Evolutionary conservation across 2,797 vertebrate genomes (phyloP).

Genomic region (Acrossocheilus wenchowensis): DNA sequence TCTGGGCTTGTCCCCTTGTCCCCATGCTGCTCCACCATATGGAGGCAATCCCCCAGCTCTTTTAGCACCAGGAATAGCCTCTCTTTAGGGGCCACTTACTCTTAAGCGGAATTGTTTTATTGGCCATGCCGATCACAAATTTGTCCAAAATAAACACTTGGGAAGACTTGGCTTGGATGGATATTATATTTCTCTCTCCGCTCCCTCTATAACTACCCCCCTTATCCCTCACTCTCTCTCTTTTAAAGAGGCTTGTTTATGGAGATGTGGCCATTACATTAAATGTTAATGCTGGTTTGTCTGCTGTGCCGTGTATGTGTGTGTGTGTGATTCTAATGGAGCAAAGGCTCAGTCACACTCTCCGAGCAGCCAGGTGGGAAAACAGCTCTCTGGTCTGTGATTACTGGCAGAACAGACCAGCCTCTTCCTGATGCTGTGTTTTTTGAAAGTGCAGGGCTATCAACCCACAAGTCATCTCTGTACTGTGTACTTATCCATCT

Average conservation of each 20-base stretch:
- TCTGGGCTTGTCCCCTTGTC: constrained; percentile 86
- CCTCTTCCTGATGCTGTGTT: constrained; percentile 73
- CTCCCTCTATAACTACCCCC: constrained; percentile 75
- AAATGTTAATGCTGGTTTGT: constrained; percentile 85
- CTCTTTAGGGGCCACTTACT: constrained; percentile 96
- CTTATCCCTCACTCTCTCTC: constrained; percentile 40
- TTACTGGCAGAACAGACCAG: constrained; percentile 76
- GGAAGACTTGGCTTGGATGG: constrained; percentile 83
- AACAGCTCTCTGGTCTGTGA: constrained; percentile 78
- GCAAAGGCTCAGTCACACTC: constrained; percentile 54
- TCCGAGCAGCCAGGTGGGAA: constrained; percentile 39
- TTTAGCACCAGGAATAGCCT: constrained; percentile 94
- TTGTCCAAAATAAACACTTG: constrained; percentile 99
- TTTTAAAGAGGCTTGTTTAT: constrained; percentile 92
- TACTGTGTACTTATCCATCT: constrained; percentile 57
- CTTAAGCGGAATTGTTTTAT: constrained; percentile 99
- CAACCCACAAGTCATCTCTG: constrained; percentile 48
- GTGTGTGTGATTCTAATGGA: constrained; percentile 70
- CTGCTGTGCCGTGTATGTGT: constrained; percentile 1
- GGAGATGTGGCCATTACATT: constrained; percentile 88
- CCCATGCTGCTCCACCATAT: constrained; percentile 99
- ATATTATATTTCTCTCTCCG: constrained; percentile 76
- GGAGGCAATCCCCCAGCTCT: constrained; percentile 96
- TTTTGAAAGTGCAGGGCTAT: constrained; percentile 76
- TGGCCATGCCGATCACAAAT: constrained; percentile 96